phyloP scores from a whole-genome alignment of 2,797 vertebrate species.

The Bucorvus abyssinicus region DNA sequence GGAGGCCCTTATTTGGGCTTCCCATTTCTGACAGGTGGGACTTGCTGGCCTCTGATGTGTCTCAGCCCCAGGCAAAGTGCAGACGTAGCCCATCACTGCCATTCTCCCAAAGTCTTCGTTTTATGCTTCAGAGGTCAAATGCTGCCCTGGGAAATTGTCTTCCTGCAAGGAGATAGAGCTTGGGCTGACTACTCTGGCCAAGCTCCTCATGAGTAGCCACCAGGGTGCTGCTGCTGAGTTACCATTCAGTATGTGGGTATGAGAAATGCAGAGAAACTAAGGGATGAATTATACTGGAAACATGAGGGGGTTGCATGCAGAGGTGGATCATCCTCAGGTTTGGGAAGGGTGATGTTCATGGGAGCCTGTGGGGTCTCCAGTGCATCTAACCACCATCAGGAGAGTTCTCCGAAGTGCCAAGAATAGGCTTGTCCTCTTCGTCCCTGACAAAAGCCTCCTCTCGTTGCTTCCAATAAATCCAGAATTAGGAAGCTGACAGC shows the following conservation, averaged over 20 bases:
- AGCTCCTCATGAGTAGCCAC: background rate
- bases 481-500: slow-evolving; percentile 35
- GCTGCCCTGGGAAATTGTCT: background rate
- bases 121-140: background rate
- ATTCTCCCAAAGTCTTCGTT: background rate
- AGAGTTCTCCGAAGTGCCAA: background rate
- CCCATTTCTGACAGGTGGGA: background rate
- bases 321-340: background rate
- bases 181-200: background rate
- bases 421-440: background rate
- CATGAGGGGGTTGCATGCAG: background rate
- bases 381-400: background rate
- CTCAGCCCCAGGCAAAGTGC: fast-evolving
- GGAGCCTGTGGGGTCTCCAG: background rate
- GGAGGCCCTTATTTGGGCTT: background rate
- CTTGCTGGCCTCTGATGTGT: background rate
- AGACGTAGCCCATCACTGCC: background rate
- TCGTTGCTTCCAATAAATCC: slow-evolving; percentile 37
- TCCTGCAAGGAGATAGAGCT: background rate
- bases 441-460: background rate
- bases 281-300: background rate
- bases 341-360: background rate
- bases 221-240: background rate
- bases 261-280: background rate
- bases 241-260: background rate